Evolutionary conservation across 2,113 vertebrate species (phyloP).

Genomic region (Charina bottae): DNA sequence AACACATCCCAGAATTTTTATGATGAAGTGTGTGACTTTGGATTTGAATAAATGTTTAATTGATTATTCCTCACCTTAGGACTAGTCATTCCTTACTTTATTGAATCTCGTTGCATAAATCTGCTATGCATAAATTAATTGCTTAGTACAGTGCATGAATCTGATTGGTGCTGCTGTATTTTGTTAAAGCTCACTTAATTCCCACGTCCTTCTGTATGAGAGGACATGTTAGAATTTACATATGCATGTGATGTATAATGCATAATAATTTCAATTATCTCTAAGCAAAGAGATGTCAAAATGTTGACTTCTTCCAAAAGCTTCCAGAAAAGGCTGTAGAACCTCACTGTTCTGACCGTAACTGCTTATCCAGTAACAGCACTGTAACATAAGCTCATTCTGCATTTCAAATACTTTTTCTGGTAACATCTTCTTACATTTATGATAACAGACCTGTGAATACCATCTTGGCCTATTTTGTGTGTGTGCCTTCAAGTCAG

Average conservation of each 20-base stretch:
- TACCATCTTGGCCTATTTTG: no score
- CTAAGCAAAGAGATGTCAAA: constrained; percentile 54
- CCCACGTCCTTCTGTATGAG: not conserved
- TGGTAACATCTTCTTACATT: no score
- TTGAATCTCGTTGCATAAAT: not conserved
- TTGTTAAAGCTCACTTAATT: not conserved
- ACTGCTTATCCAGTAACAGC: no score
- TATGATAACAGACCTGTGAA: no score
- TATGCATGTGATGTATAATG: not conserved
- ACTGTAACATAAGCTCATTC: no score
- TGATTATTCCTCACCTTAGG: not conserved
- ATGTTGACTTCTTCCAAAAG: constrained; percentile 44
- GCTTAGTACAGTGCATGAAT: not conserved
- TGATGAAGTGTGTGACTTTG: not conserved
- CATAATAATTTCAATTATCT: constrained; percentile 19
- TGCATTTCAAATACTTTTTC: no score
- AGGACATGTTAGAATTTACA: not conserved
- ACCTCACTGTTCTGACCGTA: not conserved
- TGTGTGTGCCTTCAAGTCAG: no score
- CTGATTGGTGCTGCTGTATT: not conserved
- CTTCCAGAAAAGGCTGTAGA: constrained; percentile 17
- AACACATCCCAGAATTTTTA: not conserved
- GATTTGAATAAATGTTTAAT: not conserved
- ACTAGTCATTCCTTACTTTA: not conserved
- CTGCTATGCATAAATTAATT: not conserved